Percentiles rank a stretch among this genome's conserved stretches.
These are phyloP conservation scores for Eulemur macaco DNA, from an alignment of 2,113 vertebrate genomes.

Conservation along the genomic window DNA sequence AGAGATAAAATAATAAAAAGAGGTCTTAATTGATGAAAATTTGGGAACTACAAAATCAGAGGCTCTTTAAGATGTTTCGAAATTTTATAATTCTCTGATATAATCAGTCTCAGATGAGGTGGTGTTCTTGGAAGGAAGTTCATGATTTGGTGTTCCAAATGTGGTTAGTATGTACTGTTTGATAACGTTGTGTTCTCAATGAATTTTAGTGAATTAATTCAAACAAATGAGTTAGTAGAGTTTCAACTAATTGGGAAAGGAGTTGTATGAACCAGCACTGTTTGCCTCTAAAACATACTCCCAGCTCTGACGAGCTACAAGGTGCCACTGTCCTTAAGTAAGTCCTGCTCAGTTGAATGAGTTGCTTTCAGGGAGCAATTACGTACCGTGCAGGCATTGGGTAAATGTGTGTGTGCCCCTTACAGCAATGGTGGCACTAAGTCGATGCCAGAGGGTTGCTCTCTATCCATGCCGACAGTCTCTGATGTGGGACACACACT, in stretches of 20 bases:
- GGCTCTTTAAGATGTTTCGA: not conserved
- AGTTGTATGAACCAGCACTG: not conserved
- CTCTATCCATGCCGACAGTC: too few relatives aligned
- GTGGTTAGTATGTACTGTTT: not conserved
- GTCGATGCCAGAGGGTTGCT: not conserved
- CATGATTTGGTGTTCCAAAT: not conserved
- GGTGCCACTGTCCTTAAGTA: not conserved
- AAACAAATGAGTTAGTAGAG: not conserved
- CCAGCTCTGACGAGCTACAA: not conserved
- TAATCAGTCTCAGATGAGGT: too few relatives aligned
- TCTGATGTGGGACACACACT: not conserved
- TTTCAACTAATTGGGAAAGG: not conserved
- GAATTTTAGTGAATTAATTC: not conserved
- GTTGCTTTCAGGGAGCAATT: not conserved
- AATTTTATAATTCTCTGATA: not conserved
- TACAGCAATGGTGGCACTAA: not conserved
- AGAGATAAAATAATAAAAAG: slow-evolving; percentile 5
- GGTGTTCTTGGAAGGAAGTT: not conserved
- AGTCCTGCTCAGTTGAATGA: not conserved
- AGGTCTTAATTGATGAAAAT: not conserved
- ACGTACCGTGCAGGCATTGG: too few relatives aligned
- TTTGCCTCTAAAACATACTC: not conserved
- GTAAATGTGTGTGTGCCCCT: accelerated
- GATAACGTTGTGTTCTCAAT: not conserved
- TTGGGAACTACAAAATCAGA: not conserved